These are phyloP conservation scores for Liodrosophila aerea DNA, from an alignment of 2,888 invertebrate genomes.

Conservation along the genomic window DNA sequence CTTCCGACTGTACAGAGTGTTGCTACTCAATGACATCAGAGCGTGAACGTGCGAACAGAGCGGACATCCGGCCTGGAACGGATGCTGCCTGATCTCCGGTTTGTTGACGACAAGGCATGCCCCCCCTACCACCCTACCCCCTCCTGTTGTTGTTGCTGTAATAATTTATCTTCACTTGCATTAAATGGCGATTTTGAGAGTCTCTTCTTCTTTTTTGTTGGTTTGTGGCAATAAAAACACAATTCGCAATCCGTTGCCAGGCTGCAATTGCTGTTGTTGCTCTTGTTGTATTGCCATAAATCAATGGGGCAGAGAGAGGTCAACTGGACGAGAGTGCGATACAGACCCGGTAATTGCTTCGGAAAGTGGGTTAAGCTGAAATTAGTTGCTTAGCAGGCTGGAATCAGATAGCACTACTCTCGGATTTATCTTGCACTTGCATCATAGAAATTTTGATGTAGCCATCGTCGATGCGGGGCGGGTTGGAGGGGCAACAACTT, in stretches of 20 bases:
- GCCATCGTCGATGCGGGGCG: constrained; percentile 66
- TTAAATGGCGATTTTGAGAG: constrained; percentile 61
- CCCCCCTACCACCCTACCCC: neutral
- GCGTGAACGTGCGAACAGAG: constrained; percentile 73
- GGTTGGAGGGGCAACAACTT: constrained; percentile 50
- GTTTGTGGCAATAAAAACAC: constrained; percentile 50
- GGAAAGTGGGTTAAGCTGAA: constrained; percentile 72
- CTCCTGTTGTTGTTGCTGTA: constrained; percentile 19
- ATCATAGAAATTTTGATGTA: constrained; percentile 67
- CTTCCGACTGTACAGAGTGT: constrained; percentile 23
- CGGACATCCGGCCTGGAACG: constrained; percentile 71
- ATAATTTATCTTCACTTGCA: constrained; percentile 69
- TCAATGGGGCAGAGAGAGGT: constrained; percentile 32
- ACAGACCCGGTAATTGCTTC: constrained; percentile 64
- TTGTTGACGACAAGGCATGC: constrained; percentile 53
- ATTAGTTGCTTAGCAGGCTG: constrained; percentile 66
- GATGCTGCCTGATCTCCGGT: constrained; percentile 74
- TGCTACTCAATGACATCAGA: constrained; percentile 38
- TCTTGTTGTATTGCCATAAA: constrained; percentile 54
- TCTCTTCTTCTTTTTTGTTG: too few species aligned
- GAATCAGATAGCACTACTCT: neutral
- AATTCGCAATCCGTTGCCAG: constrained; percentile 28
- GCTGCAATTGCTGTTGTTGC: constrained; percentile 27
- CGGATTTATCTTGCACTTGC: constrained; percentile 37
- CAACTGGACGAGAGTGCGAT: constrained; percentile 7